phyloP scores from a whole-genome alignment of 2,113 vertebrate species.

The Rhinolophus ferrumequinum region DNA sequence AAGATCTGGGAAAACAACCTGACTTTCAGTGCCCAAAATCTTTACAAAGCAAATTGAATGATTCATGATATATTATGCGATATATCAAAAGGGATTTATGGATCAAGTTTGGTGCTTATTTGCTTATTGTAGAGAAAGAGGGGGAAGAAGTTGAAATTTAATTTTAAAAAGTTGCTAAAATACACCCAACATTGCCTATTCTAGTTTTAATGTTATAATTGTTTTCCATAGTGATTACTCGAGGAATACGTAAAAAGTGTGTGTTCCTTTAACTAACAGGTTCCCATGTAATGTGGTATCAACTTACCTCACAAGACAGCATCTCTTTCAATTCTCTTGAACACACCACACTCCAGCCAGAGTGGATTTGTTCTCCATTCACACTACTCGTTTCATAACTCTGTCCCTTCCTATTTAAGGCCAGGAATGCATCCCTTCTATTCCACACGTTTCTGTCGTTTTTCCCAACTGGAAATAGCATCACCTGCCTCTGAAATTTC shows the following conservation, averaged over 20 bases:
- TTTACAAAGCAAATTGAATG: neutral
- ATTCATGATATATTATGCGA: rapidly evolving
- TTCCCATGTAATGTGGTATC: rapidly evolving
- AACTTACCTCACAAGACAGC: rapidly evolving
- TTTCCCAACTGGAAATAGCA: neutral
- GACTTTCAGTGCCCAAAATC: neutral
- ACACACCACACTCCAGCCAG: too few species aligned
- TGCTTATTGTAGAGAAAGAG: neutral
- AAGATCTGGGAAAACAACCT: neutral
- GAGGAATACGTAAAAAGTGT: rapidly evolving
- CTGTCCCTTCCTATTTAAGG: neutral
- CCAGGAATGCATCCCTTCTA: neutral
- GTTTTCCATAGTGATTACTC: neutral
- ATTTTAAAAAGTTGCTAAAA: neutral
- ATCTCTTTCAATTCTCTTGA: neutral
- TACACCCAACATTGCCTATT: neutral
- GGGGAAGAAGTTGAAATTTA: neutral
- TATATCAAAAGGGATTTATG: neutral
- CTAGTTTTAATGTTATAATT: neutral
- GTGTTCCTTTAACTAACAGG: too few species aligned
- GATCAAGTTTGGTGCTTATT: neutral
- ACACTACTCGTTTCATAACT: neutral
- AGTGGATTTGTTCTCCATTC: rapidly evolving
- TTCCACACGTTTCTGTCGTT: neutral
- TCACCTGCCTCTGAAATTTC: neutral